Conservation (phyloP, 2,888 invertebrate genomes). For the Thecocarcelia acutangulata region DNA sequence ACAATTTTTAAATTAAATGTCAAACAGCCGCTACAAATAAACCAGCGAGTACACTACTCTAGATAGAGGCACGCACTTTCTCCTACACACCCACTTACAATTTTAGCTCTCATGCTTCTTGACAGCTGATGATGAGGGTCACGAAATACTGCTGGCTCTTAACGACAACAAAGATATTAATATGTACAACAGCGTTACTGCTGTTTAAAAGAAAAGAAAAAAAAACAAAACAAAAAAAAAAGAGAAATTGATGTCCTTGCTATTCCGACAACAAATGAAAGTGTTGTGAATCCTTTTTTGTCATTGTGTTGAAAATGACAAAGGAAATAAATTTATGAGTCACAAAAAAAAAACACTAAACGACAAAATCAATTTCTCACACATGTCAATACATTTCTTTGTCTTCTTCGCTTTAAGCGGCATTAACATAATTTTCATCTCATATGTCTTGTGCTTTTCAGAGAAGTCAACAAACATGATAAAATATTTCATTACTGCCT, state of each 20-base stretch:
- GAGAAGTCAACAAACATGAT: too few relatives aligned
- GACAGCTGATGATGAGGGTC: neutral
- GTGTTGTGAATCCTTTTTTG: neutral
- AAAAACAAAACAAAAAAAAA: neutral
- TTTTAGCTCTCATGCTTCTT: neutral
- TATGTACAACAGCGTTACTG: slow-evolving; percentile 20
- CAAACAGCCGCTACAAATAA: slow-evolving; percentile 22
- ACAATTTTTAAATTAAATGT: neutral
- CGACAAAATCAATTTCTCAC: slow-evolving; percentile 35
- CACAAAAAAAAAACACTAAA: neutral
- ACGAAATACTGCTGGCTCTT: slow-evolving; percentile 19
- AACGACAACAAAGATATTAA: slow-evolving; percentile 28
- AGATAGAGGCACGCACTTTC: neutral
- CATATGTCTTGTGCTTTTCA: too few relatives aligned
- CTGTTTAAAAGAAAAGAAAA: too few relatives aligned
- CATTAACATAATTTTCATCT: neutral
- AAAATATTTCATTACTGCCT: too few relatives aligned
- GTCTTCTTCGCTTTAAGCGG: neutral
- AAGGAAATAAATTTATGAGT: neutral
- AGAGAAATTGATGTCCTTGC: slow-evolving; percentile 23
- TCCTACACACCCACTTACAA: neutral
- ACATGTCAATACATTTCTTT: slow-evolving; percentile 15
- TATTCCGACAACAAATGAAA: neutral
- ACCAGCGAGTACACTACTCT: neutral
- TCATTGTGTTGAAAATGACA: neutral